Evolutionary conservation across 2,888 invertebrate species (phyloP).

Genomic region (Cheilosia urbana): DNA sequence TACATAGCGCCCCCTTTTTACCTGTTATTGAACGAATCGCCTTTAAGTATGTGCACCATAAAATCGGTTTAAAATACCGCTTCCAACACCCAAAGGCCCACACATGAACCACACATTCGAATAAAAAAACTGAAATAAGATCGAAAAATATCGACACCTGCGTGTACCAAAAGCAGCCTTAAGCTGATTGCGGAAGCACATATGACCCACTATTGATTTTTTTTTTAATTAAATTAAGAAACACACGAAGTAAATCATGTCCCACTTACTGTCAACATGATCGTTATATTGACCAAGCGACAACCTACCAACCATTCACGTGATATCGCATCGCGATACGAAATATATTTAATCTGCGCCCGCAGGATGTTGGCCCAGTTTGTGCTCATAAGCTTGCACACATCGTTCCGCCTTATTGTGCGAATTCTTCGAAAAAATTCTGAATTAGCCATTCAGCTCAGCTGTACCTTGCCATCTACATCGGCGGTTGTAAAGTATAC

Average conservation of each 20-base stretch:
- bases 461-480: conserved; percentile 10
- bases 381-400: conserved; percentile 15
- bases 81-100: too few relatives aligned
- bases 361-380: conserved; percentile 72
- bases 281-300: conserved; percentile 41
- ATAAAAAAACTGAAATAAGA: neutral
- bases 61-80: too few relatives aligned
- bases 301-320: conserved; percentile 15
- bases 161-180: neutral
- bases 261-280: conserved; percentile 64
- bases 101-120: neutral
- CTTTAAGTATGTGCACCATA: too few relatives aligned
- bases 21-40: too few relatives aligned
- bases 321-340: conserved; percentile 20
- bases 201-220: neutral
- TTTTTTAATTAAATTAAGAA: conserved; percentile 40
- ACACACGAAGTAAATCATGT: conserved; percentile 36
- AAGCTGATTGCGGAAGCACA: neutral
- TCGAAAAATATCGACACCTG: neutral
- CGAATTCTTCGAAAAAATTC: conserved; percentile 58
- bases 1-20: too few relatives aligned
- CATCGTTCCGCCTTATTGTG: conserved; percentile 20
- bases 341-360: conserved; percentile 46
- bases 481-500: neutral
- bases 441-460: conserved; percentile 68